Evolutionary conservation across 2,797 vertebrate genomes (phyloP), one percentile per base, ranked within the genome.

Genomic region (Rhinichthys osculus): DNA sequence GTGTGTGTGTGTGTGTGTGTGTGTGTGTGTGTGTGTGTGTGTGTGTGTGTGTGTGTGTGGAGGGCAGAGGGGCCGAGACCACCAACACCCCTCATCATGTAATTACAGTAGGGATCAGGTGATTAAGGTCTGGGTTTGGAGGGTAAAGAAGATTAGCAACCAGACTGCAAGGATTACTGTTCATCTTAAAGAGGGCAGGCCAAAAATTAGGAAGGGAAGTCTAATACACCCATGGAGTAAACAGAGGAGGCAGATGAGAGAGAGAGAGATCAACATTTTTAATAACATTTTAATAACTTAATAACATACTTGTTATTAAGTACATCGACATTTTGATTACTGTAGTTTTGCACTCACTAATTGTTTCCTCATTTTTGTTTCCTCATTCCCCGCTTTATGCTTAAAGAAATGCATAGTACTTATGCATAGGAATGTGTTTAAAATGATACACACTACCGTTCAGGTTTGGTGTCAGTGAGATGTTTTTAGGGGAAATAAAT

Each of bases 81-180:
- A 62, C 54, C 67, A 52, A 72, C 81, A 62, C 44, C 66, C 40
- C 70, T 66, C 54, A n/a, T n/a, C 35, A 33, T 50, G 17, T 10
- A 50, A 66, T 86, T 84, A 67, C 66, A 77, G 59, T 76, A 33
- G 38, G 70, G 82, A 44, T 85, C 50, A 83, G 81, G 86, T 86
- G 62, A 84, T 89, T 88, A 88, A 57, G 54, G 54, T 67, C 72
- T 81, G 74, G 66, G 74, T 83, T 78, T 71, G 30, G 13, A 50
- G 54, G 47, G 33, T 62, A 81, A 88, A 85, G 50, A 47, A 85
- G 83, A 85, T 90, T 88, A 87, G 3, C 3, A n/a, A 78, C 59
- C 10, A 66, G 84, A 81, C 79, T 89, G 38, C 74, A 42, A 30
- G 81, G 84, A 81, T 83, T 82, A 77, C n/a, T 35, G 40, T 59